A percentile compares a stretch with the other conserved stretches of the same genome.
These are phyloP conservation scores for Hypocryptadius cinnamomeus DNA, from an alignment of 2,113 vertebrate genomes.

Conservation along the genomic window DNA sequence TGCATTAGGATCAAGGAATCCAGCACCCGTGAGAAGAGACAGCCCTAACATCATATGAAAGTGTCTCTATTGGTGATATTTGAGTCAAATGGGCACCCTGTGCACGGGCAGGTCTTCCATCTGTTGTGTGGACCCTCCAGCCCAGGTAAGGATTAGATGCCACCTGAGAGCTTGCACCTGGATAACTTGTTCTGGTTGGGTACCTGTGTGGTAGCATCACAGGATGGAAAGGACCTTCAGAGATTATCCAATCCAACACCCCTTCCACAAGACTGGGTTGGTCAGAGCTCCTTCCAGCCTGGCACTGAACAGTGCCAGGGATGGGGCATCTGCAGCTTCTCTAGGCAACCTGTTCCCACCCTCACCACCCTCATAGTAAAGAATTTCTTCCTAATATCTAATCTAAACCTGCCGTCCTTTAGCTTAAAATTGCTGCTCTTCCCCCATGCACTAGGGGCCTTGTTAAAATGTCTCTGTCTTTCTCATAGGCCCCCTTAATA, in stretches of 20 bases:
- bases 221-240: neutral
- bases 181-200: neutral
- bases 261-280: neutral
- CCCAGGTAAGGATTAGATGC: neutral
- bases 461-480: neutral
- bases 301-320: neutral
- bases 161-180: neutral
- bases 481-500: neutral
- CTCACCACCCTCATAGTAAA: neutral
- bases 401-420: neutral
- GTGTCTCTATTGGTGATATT: neutral
- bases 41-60: neutral
- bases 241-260: neutral
- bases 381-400: neutral
- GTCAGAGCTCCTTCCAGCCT: rapidly evolving
- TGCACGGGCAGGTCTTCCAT: neutral
- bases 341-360: neutral
- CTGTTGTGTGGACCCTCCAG: neutral
- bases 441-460: neutral
- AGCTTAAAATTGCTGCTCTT: neutral
- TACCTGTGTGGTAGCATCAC: rapidly evolving
- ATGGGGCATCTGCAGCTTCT: neutral
- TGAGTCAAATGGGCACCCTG: neutral
- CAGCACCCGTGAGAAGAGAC: neutral
- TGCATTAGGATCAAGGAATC: neutral